Percentiles rank a stretch among this genome's conserved stretches.
Evolutionary conservation across 2,888 invertebrate genomes (phyloP).

Genomic region (Drosophila quinaria): DNA sequence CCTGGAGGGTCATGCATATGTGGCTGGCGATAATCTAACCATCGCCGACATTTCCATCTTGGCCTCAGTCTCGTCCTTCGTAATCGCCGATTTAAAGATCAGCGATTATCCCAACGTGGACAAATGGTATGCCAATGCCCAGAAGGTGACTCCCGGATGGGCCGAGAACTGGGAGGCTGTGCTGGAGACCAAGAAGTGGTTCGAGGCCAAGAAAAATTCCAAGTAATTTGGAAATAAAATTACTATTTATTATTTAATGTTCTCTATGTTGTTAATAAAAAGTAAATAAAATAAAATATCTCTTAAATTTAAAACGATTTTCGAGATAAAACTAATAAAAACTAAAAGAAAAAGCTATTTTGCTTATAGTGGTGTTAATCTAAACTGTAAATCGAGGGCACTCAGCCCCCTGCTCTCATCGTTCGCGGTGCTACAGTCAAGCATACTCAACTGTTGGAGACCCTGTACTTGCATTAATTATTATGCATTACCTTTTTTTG

Average conservation of each 20-base stretch:
- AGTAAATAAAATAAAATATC: not conserved
- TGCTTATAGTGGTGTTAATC: too few relatives aligned
- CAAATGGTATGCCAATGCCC: constrained; percentile 88
- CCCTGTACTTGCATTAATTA: too few relatives aligned
- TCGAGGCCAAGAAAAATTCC: constrained; percentile 18
- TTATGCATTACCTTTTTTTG: too few relatives aligned
- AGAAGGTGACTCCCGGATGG: constrained; percentile 87
- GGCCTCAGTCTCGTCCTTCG: constrained; percentile 89
- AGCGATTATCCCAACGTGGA: constrained; percentile 89
- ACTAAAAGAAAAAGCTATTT: too few relatives aligned
- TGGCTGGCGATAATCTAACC: constrained; percentile 90
- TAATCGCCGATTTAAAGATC: constrained; percentile 89
- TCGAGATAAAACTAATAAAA: too few relatives aligned
- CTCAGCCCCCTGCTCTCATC: too few relatives aligned
- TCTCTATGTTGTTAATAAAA: not conserved
- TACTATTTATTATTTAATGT: not conserved
- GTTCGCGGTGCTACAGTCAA: too few relatives aligned
- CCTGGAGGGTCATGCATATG: constrained; percentile 89
- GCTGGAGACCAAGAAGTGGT: constrained; percentile 83
- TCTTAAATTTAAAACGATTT: too few relatives aligned
- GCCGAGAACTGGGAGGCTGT: constrained; percentile 87
- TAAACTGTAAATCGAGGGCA: too few relatives aligned
- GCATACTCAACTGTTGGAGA: too few relatives aligned
- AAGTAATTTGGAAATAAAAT: not conserved
- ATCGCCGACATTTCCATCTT: constrained; percentile 92